These are phyloP conservation scores for Morelia viridis DNA, from an alignment of 2,797 vertebrate genomes.

Conservation along the genomic window DNA sequence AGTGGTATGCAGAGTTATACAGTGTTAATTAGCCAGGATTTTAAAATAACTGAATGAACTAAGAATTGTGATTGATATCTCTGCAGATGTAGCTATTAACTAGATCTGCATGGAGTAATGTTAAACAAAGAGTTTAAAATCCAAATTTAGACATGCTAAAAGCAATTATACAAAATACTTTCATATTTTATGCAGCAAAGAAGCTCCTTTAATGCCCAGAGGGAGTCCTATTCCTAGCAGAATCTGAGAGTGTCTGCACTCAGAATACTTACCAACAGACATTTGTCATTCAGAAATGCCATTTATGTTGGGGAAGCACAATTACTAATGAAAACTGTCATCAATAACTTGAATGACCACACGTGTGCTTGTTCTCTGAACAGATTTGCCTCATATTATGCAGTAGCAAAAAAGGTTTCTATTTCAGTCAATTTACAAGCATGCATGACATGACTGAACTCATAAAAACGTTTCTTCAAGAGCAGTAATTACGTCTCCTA, in stretches of 20 bases:
- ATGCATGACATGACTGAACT: not conserved
- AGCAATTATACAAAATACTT: slow-evolving; percentile 1
- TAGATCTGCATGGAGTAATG: not conserved
- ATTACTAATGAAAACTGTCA: not conserved
- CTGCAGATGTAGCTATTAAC: not conserved
- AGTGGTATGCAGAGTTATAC: not conserved
- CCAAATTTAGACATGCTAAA: slow-evolving; percentile 12
- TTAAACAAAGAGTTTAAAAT: not conserved
- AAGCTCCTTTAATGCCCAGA: not conserved
- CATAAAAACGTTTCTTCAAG: slow-evolving; percentile 8
- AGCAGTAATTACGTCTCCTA: slow-evolving; percentile 2
- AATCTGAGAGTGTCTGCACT: not conserved
- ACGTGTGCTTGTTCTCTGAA: not conserved
- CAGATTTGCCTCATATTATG: not conserved
- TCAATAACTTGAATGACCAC: not conserved
- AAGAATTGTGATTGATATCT: not conserved
- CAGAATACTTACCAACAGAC: not conserved
- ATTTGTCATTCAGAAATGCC: not conserved
- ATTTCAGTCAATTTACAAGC: not conserved
- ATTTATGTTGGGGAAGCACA: not conserved
- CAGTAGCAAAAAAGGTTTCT: not conserved
- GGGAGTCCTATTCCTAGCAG: not conserved
- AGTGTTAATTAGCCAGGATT: not conserved
- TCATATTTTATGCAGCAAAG: not conserved
- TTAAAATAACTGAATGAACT: not conserved